Evolutionary conservation across 2,113 vertebrate genomes (phyloP), one percentile per base, ranked within the genome.

Genomic region (Lepisosteus osseus): DNA sequence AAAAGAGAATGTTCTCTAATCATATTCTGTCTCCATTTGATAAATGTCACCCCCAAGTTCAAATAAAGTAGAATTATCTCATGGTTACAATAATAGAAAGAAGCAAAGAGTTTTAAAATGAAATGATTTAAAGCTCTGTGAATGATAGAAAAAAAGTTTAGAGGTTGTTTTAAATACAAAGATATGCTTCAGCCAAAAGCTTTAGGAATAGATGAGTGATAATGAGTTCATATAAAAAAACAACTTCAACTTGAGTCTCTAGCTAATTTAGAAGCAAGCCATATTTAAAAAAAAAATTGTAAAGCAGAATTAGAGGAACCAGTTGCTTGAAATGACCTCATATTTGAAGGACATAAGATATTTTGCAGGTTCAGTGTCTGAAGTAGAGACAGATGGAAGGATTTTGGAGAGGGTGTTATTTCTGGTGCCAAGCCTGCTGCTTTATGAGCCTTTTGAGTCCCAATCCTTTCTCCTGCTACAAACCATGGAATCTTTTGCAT

Each of bases 371-470:
- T 8, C 66, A 64, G 40, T 57, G 65, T 29, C 44, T 54, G 61
- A 54, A 72, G 55, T 54, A 62, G 56, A 29, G 65, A 44, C 47
- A 29, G 15, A 11, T 72, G 72, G 65, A 15, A 59, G 6, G 54
- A 42, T 6, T 29, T 68, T 70, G 61, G 41, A 69, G 51, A 59
- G 47, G 59, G 65, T 74, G 74, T 65, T 65, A 42, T 69, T 65
- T 69, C 67, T 72, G 65, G 69, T 74, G 61, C 7, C 41, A 17
- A 45, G 45, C 63, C 69, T 64, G 57, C 43, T 40, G 42, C 17
- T 45, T 69, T 67, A 72, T 9, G 56, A 76, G 14, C 72, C 40
- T 9, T 57, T 69, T 17, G 66, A 70, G 70, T 40, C 43, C 68
- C 42, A 69, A 64, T 54, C 12, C 72, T 63, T 54, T 68, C 40